phyloP scores from a whole-genome alignment of 2,113 vertebrate genomes.

The Oncorhynchus nerka region DNA sequence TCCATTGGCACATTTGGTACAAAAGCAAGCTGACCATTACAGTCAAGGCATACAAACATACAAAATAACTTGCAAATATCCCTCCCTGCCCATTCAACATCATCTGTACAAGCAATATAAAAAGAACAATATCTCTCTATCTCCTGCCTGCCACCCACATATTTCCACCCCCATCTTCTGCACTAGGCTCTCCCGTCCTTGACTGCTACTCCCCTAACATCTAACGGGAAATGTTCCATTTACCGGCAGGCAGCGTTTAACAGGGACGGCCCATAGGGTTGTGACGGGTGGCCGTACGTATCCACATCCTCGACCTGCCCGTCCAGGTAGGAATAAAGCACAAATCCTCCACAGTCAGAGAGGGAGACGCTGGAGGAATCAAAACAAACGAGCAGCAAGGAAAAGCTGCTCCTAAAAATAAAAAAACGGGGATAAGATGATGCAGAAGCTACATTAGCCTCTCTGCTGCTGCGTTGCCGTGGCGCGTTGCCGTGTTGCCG shows the following conservation, averaged over 20 bases:
- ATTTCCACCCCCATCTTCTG: not conserved
- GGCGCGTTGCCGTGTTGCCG: not conserved
- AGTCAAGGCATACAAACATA: slow-evolving; percentile 7
- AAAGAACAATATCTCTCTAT: not conserved
- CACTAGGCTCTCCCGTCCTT: not conserved
- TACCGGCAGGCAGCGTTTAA: slow-evolving; percentile 45
- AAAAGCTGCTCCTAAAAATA: not conserved
- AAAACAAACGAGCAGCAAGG: not conserved
- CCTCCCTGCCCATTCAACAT: not conserved
- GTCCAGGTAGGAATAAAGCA: not conserved
- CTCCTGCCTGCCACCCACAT: not conserved
- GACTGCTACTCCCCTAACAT: not conserved
- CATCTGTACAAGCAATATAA: not conserved
- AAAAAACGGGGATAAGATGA: not conserved
- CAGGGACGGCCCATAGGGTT: slow-evolving; percentile 34
- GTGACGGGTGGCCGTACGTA: slow-evolving; percentile 43
- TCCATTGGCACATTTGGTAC: not conserved
- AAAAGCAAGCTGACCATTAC: not conserved
- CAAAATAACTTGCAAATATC: not conserved
- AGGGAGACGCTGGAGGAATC: not conserved
- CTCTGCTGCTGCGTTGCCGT: not conserved
- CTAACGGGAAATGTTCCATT: slow-evolving; percentile 9
- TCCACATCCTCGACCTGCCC: slow-evolving; percentile 53
- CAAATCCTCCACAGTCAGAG: slow-evolving; percentile 26
- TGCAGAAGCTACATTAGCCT: not conserved